Conservation (phyloP, 2,113 vertebrate species). For the Copsychus sechellarum region DNA sequence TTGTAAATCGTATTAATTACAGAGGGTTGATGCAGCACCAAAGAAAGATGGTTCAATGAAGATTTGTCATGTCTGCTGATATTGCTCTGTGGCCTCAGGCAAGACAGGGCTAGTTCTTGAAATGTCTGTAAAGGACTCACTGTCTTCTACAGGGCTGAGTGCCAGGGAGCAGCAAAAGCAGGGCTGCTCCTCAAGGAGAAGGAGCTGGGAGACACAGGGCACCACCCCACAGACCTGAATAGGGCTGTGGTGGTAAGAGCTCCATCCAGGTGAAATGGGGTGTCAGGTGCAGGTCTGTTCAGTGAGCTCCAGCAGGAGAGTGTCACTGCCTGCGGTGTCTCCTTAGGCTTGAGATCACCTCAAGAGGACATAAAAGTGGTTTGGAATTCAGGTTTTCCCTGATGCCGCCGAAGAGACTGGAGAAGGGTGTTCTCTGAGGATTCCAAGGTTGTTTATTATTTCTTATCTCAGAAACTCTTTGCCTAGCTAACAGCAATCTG, state of each 20-base stretch:
- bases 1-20: slow-evolving; percentile 28
- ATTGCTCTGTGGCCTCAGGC: not conserved
- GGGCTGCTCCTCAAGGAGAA: not conserved
- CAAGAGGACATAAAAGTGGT: too few species aligned
- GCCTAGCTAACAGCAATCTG: too few species aligned
- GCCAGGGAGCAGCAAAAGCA: not conserved
- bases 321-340: too few species aligned
- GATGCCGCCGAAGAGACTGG: too few species aligned
- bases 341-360: too few species aligned
- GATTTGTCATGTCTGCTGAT: not conserved
- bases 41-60: not conserved
- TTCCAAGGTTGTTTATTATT: too few species aligned
- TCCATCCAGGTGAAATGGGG: not conserved
- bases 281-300: not conserved
- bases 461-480: too few species aligned
- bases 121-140: not conserved
- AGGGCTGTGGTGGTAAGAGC: rapidly evolving
- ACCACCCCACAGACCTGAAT: not conserved
- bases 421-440: too few species aligned
- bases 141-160: not conserved
- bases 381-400: too few species aligned
- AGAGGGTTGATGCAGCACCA: not conserved
- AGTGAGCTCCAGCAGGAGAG: not conserved
- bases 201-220: not conserved
- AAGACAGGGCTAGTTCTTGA: not conserved